Percentiles rank a stretch among this genome's conserved stretches.
Evolutionary conservation across 2,113 vertebrate genomes (phyloP).

Genomic region (Hylia prasina): DNA sequence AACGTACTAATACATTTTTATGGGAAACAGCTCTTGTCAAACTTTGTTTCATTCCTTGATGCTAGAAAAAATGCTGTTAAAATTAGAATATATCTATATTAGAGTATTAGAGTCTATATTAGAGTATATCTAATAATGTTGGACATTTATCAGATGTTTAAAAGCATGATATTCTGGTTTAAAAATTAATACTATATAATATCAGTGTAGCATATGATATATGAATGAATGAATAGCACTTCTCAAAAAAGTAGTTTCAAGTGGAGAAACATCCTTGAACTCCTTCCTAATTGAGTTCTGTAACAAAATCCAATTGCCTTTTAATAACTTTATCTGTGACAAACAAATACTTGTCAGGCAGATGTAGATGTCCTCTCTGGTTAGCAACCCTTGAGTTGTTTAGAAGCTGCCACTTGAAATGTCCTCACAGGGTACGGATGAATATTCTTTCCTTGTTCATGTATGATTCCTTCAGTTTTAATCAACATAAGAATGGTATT

Average conservation of each 20-base stretch:
- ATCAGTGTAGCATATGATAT: neutral
- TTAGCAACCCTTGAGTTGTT: neutral
- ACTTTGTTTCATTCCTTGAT: neutral
- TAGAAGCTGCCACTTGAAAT: neutral
- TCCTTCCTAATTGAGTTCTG: neutral
- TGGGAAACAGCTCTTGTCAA: neutral
- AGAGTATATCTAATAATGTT: neutral
- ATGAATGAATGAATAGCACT: neutral
- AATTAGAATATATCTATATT: too few species aligned
- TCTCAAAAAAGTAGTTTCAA: neutral
- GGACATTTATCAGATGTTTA: neutral
- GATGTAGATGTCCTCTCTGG: neutral
- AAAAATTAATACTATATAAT: neutral
- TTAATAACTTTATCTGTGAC: neutral
- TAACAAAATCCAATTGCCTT: neutral
- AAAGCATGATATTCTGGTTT: neutral
- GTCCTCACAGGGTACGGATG: neutral
- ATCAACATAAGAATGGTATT: fast-evolving
- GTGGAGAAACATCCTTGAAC: neutral
- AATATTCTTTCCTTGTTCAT: neutral
- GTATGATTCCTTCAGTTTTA: neutral
- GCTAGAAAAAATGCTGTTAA: neutral
- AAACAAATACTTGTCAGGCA: neutral
- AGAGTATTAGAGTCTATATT: too few species aligned
- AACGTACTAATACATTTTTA: neutral